Evolutionary conservation across 2,888 invertebrate genomes (phyloP), one percentile per base, ranked within the genome.

Genomic region (Orthonevra nobilis): DNA sequence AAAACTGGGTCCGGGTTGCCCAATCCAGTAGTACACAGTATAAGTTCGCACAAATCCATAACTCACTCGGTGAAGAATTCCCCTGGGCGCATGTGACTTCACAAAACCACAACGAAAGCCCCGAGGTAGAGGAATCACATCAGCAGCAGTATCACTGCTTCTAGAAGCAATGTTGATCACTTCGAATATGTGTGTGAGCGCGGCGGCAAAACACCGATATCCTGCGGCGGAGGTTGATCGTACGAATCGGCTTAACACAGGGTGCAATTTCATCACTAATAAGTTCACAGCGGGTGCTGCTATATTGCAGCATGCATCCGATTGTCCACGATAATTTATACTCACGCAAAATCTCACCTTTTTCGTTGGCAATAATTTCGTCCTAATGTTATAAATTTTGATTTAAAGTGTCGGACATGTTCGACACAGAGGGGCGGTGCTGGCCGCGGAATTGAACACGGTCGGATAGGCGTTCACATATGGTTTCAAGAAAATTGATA

Each of bases 191-290:
- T 40, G 36, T 10, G 17, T 60, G 30, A 10, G 42, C 52, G 17
- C 36, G 56, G 48, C 42, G 66, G 66, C 79, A 64, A 44, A 30
- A 79, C 44, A 63, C n/a, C 46, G 73, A 42, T 73, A 50, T 79
- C 79, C 79, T 79, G 79, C 73, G 66, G 79, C 50, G 79, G 50
- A 48, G 36, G 68, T 56, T 61, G 79, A 63, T 70, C 75, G 75
- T 63, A 56, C 79, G 73, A 79, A 79, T 79, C 79, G 79, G 79
- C 79, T 79, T 79, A 79, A 79, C 79, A 79, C 79, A 73, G 79
- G 79, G 79, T 79, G 79, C 79, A 79, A 73, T 79, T 73, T 79
- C 79, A 79, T 79, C 79, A 79, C 79, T 79, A 79, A 79, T 79
- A 79, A 79, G 79, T 79, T 79, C 79, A 66, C 79, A 79, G 79